Percentiles rank a stretch among this genome's conserved stretches.
These are phyloP conservation scores for Leptocoma aspasia DNA, from an alignment of 2,113 vertebrate species.

Conservation along the genomic window DNA sequence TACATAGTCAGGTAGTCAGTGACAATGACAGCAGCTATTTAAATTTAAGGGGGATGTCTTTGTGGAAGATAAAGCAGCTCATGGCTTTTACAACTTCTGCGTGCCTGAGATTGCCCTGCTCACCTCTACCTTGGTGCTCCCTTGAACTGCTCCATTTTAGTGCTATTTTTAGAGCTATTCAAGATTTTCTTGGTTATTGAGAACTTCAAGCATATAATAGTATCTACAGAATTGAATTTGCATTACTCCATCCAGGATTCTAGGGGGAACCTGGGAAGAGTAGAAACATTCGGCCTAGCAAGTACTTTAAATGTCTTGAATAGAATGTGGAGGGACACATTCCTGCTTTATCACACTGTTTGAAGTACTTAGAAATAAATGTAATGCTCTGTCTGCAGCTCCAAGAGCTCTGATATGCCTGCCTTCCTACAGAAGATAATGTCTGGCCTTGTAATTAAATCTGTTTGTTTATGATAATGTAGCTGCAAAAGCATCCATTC, in stretches of 20 bases:
- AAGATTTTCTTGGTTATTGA: conserved; percentile 17
- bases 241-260: neutral
- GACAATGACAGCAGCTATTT: conserved; percentile 61
- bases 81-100: conserved; percentile 11
- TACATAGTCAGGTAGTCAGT: conserved; percentile 59
- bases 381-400: neutral
- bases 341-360: neutral
- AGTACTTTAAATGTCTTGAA: neutral
- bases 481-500: neutral
- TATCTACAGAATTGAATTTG: neutral
- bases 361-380: neutral
- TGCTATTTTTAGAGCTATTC: conserved; percentile 42
- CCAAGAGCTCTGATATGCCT: neutral
- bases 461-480: neutral
- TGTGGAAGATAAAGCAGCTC: conserved; percentile 52
- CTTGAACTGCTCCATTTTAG: conserved; percentile 29
- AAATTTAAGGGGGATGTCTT: conserved; percentile 59
- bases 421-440: neutral
- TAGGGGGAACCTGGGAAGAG: neutral
- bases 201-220: neutral
- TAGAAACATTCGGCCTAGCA: neutral
- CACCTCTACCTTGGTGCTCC: conserved; percentile 52
- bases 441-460: neutral
- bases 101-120: conserved; percentile 50
- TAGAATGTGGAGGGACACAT: neutral